phyloP scores from a whole-genome alignment of 2,888 invertebrate genomes.

The Julus scanicus region DNA sequence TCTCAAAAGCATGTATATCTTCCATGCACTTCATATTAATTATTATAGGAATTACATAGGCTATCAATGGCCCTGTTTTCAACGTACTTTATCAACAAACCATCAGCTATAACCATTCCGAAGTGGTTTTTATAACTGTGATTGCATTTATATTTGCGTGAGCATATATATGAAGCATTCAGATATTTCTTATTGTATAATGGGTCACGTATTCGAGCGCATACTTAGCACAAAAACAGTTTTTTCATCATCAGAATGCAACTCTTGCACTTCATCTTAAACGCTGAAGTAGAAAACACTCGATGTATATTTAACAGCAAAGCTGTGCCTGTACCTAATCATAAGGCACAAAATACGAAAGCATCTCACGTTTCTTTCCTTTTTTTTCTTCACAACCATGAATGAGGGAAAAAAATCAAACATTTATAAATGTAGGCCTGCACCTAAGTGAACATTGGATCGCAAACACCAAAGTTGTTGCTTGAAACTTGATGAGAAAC shows the following conservation, averaged over 20 bases:
- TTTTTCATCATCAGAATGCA: slow-evolving; percentile 18
- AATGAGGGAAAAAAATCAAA: background rate
- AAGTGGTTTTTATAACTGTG: no score
- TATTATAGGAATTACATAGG: no score
- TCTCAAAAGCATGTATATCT: no score
- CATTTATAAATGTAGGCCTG: slow-evolving; percentile 5
- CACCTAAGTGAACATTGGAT: background rate
- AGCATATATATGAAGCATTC: background rate
- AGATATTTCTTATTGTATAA: slow-evolving; percentile 26
- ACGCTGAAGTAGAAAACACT: background rate
- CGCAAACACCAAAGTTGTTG: background rate
- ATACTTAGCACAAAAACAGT: background rate
- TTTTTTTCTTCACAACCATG: background rate
- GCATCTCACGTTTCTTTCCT: background rate
- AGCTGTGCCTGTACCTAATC: slow-evolving; percentile 19
- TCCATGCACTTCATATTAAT: no score
- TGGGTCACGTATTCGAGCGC: background rate
- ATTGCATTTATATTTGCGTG: slow-evolving; percentile 17
- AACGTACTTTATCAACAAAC: no score
- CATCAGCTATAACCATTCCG: no score
- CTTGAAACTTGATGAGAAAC: slow-evolving; percentile 3
- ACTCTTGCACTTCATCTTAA: slow-evolving; percentile 33
- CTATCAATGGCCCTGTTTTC: no score
- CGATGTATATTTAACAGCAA: slow-evolving; percentile 27
- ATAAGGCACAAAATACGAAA: background rate